Conservation (phyloP, 2,797 vertebrate species). For the Urophycis tenuis region DNA sequence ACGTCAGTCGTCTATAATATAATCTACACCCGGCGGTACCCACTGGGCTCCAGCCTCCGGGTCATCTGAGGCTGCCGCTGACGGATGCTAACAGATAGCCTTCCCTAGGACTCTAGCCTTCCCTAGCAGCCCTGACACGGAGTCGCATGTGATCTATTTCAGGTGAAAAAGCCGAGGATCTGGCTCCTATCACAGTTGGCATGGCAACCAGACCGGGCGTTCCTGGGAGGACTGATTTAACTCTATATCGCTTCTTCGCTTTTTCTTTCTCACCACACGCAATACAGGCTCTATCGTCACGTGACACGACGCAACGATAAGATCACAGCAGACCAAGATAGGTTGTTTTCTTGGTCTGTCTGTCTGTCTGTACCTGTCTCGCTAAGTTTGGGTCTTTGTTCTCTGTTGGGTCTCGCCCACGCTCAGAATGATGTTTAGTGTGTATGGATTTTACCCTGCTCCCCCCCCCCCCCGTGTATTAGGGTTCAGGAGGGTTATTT, state of each 20-base stretch:
- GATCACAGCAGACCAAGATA: neutral
- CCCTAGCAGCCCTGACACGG: neutral
- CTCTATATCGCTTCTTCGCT: no score
- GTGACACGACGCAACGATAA: neutral
- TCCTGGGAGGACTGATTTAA: no score
- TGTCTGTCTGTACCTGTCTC: neutral
- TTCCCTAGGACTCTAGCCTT: no score
- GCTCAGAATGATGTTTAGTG: neutral
- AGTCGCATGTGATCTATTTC: neutral
- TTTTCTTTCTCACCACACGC: neutral
- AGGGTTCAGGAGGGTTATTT: neutral
- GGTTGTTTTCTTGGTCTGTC: neutral
- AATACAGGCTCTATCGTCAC: no score
- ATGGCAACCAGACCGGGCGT: neutral
- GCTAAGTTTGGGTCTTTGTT: neutral
- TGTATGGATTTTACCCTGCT: neutral
- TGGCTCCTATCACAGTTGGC: constrained; percentile 1
- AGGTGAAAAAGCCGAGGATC: neutral
- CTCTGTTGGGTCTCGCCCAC: neutral
- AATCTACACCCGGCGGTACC: no score
- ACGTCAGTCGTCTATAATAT: no score
- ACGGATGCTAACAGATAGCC: neutral
- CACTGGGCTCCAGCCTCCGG: no score
- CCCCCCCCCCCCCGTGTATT: neutral
- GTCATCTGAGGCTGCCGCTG: no score